phyloP scores from a whole-genome alignment of 2,113 vertebrate genomes.

The Malurus cyaneus region DNA sequence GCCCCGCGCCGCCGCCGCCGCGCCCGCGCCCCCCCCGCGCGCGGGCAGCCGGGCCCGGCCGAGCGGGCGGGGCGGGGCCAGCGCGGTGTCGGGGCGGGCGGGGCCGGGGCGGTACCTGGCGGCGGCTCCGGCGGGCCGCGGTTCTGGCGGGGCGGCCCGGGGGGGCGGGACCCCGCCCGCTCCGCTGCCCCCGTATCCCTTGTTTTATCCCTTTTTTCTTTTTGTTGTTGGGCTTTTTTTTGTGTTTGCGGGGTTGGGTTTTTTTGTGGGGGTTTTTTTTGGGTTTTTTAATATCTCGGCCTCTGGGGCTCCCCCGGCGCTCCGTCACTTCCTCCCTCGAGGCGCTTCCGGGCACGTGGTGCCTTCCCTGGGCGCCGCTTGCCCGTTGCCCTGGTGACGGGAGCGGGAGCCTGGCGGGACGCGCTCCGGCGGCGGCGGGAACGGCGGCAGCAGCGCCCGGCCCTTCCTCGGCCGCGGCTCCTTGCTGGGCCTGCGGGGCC shows the following conservation, averaged over 20 bases:
- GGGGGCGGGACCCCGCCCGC: no score
- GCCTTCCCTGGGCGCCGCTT: not conserved
- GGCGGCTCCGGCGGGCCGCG: no score
- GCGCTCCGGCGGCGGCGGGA: not conserved
- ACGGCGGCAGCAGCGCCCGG: not conserved
- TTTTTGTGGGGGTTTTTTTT: not conserved
- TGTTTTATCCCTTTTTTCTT: no score
- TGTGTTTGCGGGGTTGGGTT: no score
- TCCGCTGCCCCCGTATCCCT: no score
- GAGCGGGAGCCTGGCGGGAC: not conserved
- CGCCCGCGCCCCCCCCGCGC: no score
- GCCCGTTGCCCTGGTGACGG: not conserved
- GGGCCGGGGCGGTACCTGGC: no score
- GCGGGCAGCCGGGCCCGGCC: no score
- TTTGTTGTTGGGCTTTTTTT: not conserved
- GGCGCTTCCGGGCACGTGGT: conserved; percentile 37
- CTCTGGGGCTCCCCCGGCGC: not conserved
- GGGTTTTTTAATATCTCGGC: not conserved
- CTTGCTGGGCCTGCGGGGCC: not conserved
- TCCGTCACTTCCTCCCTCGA: conserved; percentile 36
- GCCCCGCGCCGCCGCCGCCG: no score
- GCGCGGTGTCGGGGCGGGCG: no score
- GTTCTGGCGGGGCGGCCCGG: no score
- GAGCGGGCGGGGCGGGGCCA: no score
- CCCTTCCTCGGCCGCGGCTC: not conserved